Evolutionary conservation across 2,888 invertebrate species (phyloP).

Genomic region (Deroplatys truncata): DNA sequence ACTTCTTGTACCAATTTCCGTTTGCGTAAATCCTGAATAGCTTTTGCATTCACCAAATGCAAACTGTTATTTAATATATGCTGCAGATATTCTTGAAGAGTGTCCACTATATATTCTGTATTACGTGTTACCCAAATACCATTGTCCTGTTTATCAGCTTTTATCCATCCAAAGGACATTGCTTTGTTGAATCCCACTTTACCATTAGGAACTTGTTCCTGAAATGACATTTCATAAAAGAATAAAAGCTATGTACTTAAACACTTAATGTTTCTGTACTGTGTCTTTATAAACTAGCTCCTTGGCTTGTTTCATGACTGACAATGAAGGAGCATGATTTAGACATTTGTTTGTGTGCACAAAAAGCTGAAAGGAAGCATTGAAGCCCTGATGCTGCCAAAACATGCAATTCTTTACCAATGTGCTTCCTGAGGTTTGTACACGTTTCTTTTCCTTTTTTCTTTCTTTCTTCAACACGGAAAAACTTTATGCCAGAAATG

Average conservation of each 20-base stretch:
- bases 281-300: too few species aligned
- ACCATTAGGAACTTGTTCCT: slow-evolving; percentile 69
- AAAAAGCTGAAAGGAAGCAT: too few species aligned
- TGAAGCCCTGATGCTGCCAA: too few species aligned
- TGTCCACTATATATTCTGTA: slow-evolving; percentile 65
- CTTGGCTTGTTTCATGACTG: too few species aligned
- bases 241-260: background rate
- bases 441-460: too few species aligned
- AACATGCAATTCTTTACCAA: too few species aligned
- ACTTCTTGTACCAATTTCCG: slow-evolving; percentile 88
- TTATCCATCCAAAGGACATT: slow-evolving; percentile 89
- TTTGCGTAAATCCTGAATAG: slow-evolving; percentile 86
- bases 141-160: slow-evolving; percentile 72
- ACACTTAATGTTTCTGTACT: background rate
- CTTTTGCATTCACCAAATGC: slow-evolving; percentile 59
- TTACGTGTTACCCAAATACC: slow-evolving; percentile 70
- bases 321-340: too few species aligned
- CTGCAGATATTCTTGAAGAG: slow-evolving; percentile 66
- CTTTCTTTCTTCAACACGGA: too few species aligned
- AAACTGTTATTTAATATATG: slow-evolving; percentile 58
- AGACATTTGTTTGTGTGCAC: too few species aligned
- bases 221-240: background rate
- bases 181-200: slow-evolving; percentile 93
- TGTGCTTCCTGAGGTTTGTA: too few species aligned
- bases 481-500: too few species aligned